phyloP scores from a whole-genome alignment of 2,888 invertebrate genomes.

The Amphipyra tragopoginis region DNA sequence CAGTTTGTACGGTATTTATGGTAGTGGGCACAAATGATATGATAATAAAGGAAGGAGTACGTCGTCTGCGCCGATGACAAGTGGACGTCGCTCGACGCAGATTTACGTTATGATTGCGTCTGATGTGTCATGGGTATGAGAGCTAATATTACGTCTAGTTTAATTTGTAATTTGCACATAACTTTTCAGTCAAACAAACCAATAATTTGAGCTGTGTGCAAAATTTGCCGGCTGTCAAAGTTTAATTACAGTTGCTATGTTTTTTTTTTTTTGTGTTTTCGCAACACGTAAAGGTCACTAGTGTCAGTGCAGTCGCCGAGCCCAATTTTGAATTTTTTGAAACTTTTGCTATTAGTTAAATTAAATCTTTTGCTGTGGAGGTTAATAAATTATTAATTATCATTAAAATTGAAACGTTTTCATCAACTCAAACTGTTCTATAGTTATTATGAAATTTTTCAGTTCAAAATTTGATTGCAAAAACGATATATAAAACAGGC shows the following conservation, averaged over 20 bases:
- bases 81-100: slow-evolving; percentile 57
- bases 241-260: too few species aligned
- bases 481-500: slow-evolving; percentile 59
- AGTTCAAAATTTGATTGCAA: slow-evolving; percentile 54
- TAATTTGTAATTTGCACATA: slow-evolving; percentile 28
- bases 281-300: too few species aligned
- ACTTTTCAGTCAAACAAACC: slow-evolving; percentile 20
- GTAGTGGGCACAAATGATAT: slow-evolving; percentile 54
- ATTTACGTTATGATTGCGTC: slow-evolving; percentile 54
- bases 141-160: slow-evolving; percentile 30
- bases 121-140: slow-evolving; percentile 41
- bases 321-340: too few species aligned
- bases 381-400: too few species aligned
- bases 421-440: neutral
- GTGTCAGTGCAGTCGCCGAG: too few species aligned
- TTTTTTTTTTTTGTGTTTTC: too few species aligned
- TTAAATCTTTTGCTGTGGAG: too few species aligned
- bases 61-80: slow-evolving; percentile 60
- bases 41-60: slow-evolving; percentile 68
- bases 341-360: too few species aligned
- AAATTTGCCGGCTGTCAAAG: neutral
- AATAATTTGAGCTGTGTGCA: neutral
- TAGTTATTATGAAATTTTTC: neutral
- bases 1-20: slow-evolving; percentile 45
- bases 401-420: too few species aligned